Percentiles rank a stretch among this genome's conserved stretches.
phyloP scores from a whole-genome alignment of 2,113 vertebrate species.

The Cnemophilus loriae region DNA sequence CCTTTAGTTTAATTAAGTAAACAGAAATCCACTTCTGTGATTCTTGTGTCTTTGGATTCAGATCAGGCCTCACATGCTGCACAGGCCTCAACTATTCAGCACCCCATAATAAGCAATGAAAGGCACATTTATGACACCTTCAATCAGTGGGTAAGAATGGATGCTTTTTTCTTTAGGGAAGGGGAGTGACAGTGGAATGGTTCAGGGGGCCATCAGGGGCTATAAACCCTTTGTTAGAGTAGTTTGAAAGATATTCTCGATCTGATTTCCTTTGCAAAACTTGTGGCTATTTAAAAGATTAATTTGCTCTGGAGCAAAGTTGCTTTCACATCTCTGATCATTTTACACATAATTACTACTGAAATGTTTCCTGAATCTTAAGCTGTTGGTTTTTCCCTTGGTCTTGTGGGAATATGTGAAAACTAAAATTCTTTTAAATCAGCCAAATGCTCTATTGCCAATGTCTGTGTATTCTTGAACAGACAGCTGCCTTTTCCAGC shows the following conservation, averaged over 20 bases:
- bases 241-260: background rate
- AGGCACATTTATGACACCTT: conserved; percentile 82
- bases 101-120: conserved; percentile 64
- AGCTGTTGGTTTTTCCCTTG: background rate
- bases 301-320: background rate
- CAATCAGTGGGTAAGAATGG: conserved; percentile 88
- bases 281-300: background rate
- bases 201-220: background rate
- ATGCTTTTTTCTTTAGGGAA: background rate
- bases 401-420: background rate
- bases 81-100: conserved; percentile 18
- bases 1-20: conserved; percentile 3
- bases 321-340: background rate
- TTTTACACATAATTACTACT: background rate
- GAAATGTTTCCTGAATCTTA: background rate
- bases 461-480: background rate
- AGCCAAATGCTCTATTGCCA: background rate
- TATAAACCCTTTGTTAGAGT: background rate
- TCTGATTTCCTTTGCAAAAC: background rate
- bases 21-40: conserved; percentile 14
- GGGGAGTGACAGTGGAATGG: background rate
- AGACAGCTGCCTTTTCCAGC: background rate
- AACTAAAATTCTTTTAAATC: background rate
- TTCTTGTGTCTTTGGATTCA: conserved; percentile 42
- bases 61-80: conserved; percentile 39